Base-by-base conservation (phyloP, 2,113 vertebrate species). In the Puntigrus tetrazona region DNA sequence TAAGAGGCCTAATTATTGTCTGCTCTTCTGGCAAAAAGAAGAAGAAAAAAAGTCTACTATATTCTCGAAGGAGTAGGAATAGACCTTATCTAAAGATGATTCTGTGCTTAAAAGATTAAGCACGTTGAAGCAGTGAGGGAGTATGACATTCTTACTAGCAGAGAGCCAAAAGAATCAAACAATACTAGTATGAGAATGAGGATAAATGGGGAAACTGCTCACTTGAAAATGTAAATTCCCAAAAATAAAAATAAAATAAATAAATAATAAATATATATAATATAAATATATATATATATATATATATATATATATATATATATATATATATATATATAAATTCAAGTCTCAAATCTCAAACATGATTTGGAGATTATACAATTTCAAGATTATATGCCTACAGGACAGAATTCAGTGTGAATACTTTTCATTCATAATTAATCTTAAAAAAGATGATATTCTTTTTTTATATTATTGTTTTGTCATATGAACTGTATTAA, bases 1-100 rank as follows among this genome's bases (percentile, higher is more conserved):
- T 78, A 52, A 77, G 74, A 57, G 74, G 74, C 29, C 50, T 77
- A 73, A 73, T 73, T 55, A 77, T 78, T 57, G 18, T n/a, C n/a
- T n/a, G n/a, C n/a, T n/a, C n/a, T n/a, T n/a, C n/a, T n/a, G n/a
- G n/a, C 20, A 36, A 7, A 31, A 34, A 34, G 52, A 5, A 36
- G 8, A 38, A 69, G 5, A 72, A 59, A n/a, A n/a, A n/a, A n/a
- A 2, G 16, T 38, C 65, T 38, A 41, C 38, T 73, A 43, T 13
- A 43, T 41, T 43, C 69, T 73, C 69, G 5, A 43, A 27, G 69
- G 47, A 36, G 45, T 16, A 74, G 41, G n/a, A 45, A 29, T 27
- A 47, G 13, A 47, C n/a, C 45, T 72, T 72, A 41, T 45, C 72
- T 74, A 27, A 76, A 76, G 27, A 47, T 52, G 18, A 76, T 52